Base-by-base conservation (phyloP, 2,888 invertebrate genomes). In the Drosophila prostipennis region DNA sequence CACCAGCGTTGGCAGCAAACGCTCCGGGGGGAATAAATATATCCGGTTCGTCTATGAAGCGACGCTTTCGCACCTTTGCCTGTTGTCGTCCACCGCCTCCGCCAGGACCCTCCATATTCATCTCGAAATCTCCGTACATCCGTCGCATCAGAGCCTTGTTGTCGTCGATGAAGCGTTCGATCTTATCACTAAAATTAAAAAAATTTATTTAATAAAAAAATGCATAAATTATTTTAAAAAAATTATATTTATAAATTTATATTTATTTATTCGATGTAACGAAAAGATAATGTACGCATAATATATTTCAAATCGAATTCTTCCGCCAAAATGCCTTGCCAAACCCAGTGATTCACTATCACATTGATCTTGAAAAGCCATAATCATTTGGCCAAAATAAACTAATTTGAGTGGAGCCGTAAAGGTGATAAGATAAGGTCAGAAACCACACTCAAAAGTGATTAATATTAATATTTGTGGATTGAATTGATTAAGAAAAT, bases 71-170 rank as follows among this genome's bases (percentile, higher is more conserved):
- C 76, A 89, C 89, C 89, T 91, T 80, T 61, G 89, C 87, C 81
- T 92, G 88, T 69, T 91, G 85, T 43, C 88, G 60, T 1, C 57
- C 78, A 10, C 53, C 53, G n/a, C 52, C 64, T 10, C 59, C 69
- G 14, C 52, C 65, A 40, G 74, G 67, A 19, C 85, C 87, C 6
- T 93, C 93, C 73, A 93, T 92, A 29, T 87, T 93, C 93, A 95
- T 94, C 76, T 94, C 94, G 90, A 98, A 98, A 81, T 97, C 97
- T 0, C 98, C 98, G 90, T 97, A 98, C 98, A 98, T 98, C 69
- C 98, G 94, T 90, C 96, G 96, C 94, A 98, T 97, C 78, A 98
- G 91, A 59, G 98, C 98, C 92, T 98, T 98, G 91, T 98, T 98
- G 91, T 98, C 97, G 89, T 98, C 98, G 89, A 98, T 98, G 92